Percentiles rank a stretch among this genome's conserved stretches.
phyloP scores from a whole-genome alignment of 64 coral and sea anemone species.

The Dendronephthya gigantea region DNA sequence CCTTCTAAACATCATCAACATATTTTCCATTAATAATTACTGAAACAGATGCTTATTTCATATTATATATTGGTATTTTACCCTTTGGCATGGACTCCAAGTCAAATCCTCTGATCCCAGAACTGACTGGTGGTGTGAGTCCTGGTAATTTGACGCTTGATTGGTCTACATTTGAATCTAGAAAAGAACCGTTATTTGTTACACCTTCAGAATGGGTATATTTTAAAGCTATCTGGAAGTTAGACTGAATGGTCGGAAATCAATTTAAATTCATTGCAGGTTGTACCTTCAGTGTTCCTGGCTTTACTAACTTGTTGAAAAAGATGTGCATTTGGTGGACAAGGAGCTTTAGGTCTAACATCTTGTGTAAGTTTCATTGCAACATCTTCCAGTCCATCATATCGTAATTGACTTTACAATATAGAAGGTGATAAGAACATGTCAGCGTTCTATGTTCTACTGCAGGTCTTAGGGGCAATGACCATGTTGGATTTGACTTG shows the following conservation, averaged over 20 bases:
- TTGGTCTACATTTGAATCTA: background rate
- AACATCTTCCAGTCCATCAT: background rate
- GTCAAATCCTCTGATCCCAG: background rate
- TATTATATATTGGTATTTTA: no score
- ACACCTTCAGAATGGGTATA: no score
- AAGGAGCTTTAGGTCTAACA: background rate
- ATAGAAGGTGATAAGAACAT: background rate
- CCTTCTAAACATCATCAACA: background rate
- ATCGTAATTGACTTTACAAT: conserved; percentile 5
- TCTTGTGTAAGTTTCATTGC: conserved; percentile 10
- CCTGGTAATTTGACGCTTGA: background rate
- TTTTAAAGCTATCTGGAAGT: no score
- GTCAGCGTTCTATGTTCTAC: background rate
- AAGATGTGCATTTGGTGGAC: background rate
- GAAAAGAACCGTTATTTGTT: background rate
- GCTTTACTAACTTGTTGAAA: background rate
- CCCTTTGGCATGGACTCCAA: background rate
- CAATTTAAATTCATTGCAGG: background rate
- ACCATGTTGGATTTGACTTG: no score
- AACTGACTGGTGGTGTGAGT: background rate
- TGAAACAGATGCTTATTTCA: no score
- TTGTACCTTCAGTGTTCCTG: background rate
- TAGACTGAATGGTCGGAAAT: background rate
- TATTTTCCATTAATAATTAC: no score
- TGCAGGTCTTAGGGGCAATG: no score